phyloP scores from a whole-genome alignment of 2,113 vertebrate species.

The Salvelinus alpinus region DNA sequence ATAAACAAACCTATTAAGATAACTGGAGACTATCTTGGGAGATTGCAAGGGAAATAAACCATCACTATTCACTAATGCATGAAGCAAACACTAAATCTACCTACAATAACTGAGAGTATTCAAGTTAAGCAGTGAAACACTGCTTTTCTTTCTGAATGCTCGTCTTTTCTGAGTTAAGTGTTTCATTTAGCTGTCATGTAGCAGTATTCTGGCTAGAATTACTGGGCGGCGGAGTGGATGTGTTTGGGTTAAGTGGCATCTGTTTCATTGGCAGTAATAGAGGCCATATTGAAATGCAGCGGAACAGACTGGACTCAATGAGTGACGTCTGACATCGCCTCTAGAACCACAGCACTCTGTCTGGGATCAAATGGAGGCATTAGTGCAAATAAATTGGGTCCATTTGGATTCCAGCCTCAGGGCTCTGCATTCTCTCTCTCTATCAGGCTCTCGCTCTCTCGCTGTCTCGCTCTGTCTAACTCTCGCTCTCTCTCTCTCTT shows the following conservation, averaged over 20 bases:
- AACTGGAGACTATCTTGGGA: no score
- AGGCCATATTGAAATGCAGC: neutral
- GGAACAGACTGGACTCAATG: neutral
- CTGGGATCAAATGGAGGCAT: slow-evolving; percentile 58
- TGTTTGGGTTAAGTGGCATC: neutral
- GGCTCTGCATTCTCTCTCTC: neutral
- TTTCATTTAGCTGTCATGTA: no score
- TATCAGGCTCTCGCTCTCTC: neutral
- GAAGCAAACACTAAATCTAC: neutral
- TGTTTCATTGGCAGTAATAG: no score
- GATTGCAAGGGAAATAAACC: no score
- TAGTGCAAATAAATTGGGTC: slow-evolving; percentile 56
- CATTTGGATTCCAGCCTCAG: slow-evolving; percentile 52
- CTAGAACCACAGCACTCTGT: neutral
- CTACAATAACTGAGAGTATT: neutral
- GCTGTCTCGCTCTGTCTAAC: neutral
- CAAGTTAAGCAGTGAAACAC: neutral
- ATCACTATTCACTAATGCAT: neutral
- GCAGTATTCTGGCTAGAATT: neutral
- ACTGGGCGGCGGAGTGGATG: neutral
- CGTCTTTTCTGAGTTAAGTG: no score
- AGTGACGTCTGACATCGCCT: neutral
- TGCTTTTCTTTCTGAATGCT: no score
- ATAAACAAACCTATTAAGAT: no score
- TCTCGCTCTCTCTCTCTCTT: neutral